These are phyloP conservation scores for Ondatra zibethicus DNA, from an alignment of 2,113 vertebrate genomes.

Conservation along the genomic window DNA sequence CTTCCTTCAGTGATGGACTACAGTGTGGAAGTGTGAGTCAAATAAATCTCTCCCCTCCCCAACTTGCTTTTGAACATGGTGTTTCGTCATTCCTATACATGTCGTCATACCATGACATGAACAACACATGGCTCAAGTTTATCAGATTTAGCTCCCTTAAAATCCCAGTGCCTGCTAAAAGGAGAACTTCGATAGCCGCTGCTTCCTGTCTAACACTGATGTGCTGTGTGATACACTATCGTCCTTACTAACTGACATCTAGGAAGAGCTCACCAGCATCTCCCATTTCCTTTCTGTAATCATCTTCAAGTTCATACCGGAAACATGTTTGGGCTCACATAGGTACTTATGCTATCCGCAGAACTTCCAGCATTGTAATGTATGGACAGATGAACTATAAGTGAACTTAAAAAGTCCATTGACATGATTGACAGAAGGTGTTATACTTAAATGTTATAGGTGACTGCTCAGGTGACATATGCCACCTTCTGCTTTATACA, in stretches of 20 bases:
- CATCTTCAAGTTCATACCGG: background rate
- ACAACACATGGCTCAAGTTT: background rate
- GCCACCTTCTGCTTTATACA: background rate
- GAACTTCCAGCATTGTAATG: background rate
- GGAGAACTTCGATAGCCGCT: background rate
- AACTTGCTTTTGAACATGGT: background rate
- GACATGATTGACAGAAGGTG: background rate
- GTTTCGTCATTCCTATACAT: background rate
- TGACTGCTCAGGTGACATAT: background rate
- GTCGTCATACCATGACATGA: background rate
- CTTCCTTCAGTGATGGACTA: background rate
- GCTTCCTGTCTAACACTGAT: background rate
- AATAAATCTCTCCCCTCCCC: background rate
- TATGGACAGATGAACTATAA: background rate
- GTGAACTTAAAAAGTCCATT: background rate
- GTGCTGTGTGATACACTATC: background rate
- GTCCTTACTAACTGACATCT: background rate
- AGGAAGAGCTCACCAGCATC: background rate
- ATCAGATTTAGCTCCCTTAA: background rate
- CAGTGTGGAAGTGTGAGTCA: background rate
- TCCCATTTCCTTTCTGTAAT: background rate
- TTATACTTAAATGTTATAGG: background rate
- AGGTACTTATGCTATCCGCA: background rate
- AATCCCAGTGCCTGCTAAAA: background rate
- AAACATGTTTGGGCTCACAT: background rate